Evolutionary conservation across 2,113 vertebrate genomes (phyloP).

Genomic region (Urocolius indicus): DNA sequence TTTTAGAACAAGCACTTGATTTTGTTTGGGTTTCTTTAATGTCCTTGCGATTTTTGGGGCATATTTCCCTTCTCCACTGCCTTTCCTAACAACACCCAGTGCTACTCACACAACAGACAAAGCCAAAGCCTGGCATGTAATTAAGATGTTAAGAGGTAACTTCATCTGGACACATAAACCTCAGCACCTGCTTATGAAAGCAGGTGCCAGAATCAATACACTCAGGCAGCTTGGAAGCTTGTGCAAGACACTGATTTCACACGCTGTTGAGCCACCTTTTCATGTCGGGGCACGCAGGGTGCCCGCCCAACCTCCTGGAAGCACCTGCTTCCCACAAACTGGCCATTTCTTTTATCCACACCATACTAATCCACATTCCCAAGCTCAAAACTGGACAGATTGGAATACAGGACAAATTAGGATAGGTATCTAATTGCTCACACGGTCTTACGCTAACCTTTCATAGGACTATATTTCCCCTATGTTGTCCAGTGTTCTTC

Average conservation of each 20-base stretch:
- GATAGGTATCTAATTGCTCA: not conserved
- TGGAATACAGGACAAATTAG: not conserved
- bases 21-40: not conserved
- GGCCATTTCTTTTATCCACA: not conserved
- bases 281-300: not conserved
- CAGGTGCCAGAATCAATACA: not conserved
- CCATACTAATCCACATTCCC: not conserved
- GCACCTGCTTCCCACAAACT: not conserved
- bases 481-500: not conserved
- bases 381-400: not conserved
- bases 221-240: not conserved
- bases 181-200: not conserved
- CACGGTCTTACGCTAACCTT: not conserved
- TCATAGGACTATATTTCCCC: not conserved
- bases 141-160: slow-evolving; percentile 41
- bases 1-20: not conserved
- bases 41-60: not conserved
- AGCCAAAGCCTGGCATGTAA: not conserved
- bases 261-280: not conserved
- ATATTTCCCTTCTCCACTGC: not conserved
- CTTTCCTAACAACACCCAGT: not conserved
- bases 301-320: not conserved
- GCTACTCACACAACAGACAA: not conserved
- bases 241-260: slow-evolving; percentile 15
- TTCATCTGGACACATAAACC: slow-evolving; percentile 42